Conservation (phyloP, 2,888 invertebrate genomes). For the Drosophila anomalata region DNA sequence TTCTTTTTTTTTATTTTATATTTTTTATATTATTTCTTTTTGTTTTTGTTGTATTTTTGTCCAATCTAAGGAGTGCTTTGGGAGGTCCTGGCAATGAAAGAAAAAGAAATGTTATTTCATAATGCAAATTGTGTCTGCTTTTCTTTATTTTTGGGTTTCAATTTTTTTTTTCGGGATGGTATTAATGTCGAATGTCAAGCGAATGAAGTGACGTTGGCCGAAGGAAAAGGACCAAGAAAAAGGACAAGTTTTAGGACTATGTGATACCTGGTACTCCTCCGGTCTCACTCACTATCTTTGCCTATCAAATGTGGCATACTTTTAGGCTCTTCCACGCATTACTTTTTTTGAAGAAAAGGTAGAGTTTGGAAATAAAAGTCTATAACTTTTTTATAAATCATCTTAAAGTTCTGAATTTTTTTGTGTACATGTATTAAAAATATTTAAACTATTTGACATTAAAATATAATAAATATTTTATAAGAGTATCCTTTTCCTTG, state of each 20-base stretch:
- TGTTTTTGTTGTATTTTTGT: neutral
- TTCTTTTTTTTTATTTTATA: constrained; percentile 2
- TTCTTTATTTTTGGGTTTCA: neutral
- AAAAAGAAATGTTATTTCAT: constrained; percentile 71
- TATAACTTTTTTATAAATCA: neutral
- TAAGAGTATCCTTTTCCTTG: too few relatives aligned
- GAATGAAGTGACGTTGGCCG: constrained; percentile 63
- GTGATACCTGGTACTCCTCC: neutral
- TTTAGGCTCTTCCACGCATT: fast-evolving
- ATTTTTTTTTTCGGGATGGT: constrained; percentile 33
- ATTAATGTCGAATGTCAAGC: constrained; percentile 81
- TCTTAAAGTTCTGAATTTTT: too few relatives aligned
- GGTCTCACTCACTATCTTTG: too few relatives aligned
- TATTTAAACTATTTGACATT: too few relatives aligned
- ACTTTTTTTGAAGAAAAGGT: neutral
- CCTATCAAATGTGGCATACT: neutral
- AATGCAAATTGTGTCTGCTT: constrained; percentile 71
- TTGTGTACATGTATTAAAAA: too few relatives aligned
- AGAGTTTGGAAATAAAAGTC: too few relatives aligned
- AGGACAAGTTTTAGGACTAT: constrained; percentile 2
- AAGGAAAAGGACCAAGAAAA: constrained; percentile 30
- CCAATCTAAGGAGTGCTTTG: constrained; percentile 65
- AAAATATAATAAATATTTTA: too few relatives aligned
- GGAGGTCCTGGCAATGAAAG: constrained; percentile 32
- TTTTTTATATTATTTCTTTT: neutral